Evolutionary conservation across 1,140 invertebrate species (phyloP).

Genomic region (Macrostomum lignano): DNA sequence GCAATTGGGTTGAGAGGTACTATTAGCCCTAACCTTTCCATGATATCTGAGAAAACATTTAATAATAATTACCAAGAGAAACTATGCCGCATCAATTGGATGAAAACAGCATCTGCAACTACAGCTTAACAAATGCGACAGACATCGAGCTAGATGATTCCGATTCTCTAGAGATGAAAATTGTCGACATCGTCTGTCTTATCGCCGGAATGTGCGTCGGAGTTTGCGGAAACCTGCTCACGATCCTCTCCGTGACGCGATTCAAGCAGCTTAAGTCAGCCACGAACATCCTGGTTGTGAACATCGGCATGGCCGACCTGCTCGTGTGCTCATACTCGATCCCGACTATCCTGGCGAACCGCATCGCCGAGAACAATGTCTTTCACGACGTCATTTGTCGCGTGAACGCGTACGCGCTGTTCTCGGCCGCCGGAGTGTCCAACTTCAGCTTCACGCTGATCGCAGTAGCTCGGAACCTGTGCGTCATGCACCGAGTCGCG

Average conservation of each 20-base stretch:
- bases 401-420: constrained; percentile 1
- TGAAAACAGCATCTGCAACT: too few species aligned
- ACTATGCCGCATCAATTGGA: too few species aligned
- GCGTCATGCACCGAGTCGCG: not conserved
- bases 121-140: too few species aligned
- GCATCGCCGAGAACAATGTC: not conserved
- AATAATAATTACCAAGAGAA: too few species aligned
- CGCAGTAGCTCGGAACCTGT: not conserved
- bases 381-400: not conserved
- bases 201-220: too few species aligned
- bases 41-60: too few species aligned
- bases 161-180: too few species aligned
- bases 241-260: not conserved
- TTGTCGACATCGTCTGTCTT: too few species aligned
- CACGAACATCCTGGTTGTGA: not conserved
- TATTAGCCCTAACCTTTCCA: too few species aligned
- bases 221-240: constrained; percentile 1
- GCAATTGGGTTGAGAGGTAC: too few species aligned
- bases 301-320: not conserved
- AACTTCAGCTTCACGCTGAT: constrained; percentile 3
- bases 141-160: too few species aligned
- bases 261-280: not conserved
- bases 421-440: not conserved
- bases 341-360: not conserved
- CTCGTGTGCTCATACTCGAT: not conserved